Conservation (phyloP, 2,888 invertebrate species). For the Anthophora plumipes region DNA sequence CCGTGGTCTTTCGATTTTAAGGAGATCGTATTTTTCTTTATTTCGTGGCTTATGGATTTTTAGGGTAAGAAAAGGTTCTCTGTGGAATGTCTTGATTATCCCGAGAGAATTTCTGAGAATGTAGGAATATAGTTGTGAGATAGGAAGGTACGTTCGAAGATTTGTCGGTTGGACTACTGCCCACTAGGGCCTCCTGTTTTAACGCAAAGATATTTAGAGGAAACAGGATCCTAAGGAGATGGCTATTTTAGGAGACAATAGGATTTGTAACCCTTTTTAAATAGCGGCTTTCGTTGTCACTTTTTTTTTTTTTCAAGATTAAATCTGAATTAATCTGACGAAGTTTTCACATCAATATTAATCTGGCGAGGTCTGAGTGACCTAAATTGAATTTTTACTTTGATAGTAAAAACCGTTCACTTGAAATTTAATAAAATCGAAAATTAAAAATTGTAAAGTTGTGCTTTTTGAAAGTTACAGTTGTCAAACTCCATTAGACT, state of each 20-base stretch:
- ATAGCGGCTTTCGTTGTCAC: too few relatives aligned
- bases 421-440: too few relatives aligned
- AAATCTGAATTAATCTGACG: too few relatives aligned
- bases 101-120: background rate
- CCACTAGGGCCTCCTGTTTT: background rate
- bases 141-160: background rate
- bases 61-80: background rate
- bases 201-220: background rate
- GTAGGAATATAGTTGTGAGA: background rate
- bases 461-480: too few relatives aligned
- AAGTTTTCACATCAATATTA: too few relatives aligned
- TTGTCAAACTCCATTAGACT: too few relatives aligned
- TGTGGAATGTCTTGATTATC: slow-evolving; percentile 22
- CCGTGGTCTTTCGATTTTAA: background rate
- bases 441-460: too few relatives aligned
- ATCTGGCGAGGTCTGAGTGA: too few relatives aligned
- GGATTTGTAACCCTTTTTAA: background rate
- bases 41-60: background rate
- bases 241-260: background rate
- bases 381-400: too few relatives aligned
- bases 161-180: background rate
- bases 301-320: too few relatives aligned
- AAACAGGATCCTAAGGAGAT: background rate
- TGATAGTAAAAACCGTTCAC: too few relatives aligned
- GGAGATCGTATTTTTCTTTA: background rate